Base-by-base conservation (phyloP, 1,140 invertebrate genomes). In the Paracyclopina nana region DNA sequence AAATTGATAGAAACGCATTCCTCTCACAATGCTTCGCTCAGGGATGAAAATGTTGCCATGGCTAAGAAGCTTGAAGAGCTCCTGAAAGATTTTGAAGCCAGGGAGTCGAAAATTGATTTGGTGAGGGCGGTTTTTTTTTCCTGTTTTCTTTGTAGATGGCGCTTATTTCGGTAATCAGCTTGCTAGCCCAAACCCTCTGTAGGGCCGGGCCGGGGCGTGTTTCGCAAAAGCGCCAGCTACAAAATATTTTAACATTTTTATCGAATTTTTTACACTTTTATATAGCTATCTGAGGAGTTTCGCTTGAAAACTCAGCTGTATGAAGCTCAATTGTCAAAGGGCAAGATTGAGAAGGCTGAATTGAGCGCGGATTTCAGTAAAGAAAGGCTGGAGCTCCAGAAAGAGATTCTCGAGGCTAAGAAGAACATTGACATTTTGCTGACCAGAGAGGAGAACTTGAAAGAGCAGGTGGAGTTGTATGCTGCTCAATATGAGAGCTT, bases 271-370 rank as follows among this genome's bases (percentile, higher is more conserved):
- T n/a, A n/a, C n/a, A n/a, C n/a, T n/a, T n/a, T n/a, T n/a, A n/a
- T n/a, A n/a, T n/a, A n/a, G n/a, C n/a, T n/a, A n/a, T n/a, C n/a
- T n/a, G n/a, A n/a, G 6, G 45, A 48, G 25, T 16, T 16, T 8
- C 9, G 28, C 27, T 20, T 48, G 12, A 24, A 48, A 22, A 26
- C 30, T 2, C 25, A 48, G 22, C 45, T 48, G 16, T 30, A 28
- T 14, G 45, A 48, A 31, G 45, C 45, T 48, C 45, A 48, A 28
- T 29, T 48, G 45, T 48, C 45, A 11, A 48, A 48, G 45, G 28
- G 24, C 16, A 48, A 48, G 27, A 27, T 48, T 12, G 45, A 48
- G 25, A 28, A 28, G 16, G 45, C 45, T 2, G 45, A 48, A 18
- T 27, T 25, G 25, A 48, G 14, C 14, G 45, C 45, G 3, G 28